Evolutionary conservation across 2,113 vertebrate genomes (phyloP).

Genomic region (Indicator indicator): DNA sequence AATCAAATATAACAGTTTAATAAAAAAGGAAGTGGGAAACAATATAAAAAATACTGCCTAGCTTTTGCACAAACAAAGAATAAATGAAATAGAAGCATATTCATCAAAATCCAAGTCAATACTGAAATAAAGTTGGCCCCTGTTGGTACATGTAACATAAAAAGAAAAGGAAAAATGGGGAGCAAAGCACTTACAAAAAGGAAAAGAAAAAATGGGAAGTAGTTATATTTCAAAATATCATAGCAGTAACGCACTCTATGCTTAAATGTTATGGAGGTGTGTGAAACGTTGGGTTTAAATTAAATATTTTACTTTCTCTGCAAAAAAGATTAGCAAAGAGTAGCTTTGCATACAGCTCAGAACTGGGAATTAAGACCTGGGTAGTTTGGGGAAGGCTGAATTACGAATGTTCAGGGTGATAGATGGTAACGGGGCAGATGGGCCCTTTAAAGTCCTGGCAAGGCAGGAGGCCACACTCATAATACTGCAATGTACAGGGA

Average conservation of each 20-base stretch:
- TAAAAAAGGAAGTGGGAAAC: slow-evolving; percentile 74
- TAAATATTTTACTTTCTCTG: neutral
- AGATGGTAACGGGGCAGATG: slow-evolving; percentile 1
- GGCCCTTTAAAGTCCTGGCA: slow-evolving; percentile 20
- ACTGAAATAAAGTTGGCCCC: slow-evolving; percentile 68
- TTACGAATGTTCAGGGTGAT: neutral
- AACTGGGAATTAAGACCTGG: neutral
- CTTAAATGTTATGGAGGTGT: neutral
- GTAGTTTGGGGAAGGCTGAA: neutral
- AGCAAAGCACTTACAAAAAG: slow-evolving; percentile 49
- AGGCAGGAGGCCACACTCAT: neutral
- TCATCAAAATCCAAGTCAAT: slow-evolving; percentile 75
- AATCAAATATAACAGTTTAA: slow-evolving; percentile 79
- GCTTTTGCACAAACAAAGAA: slow-evolving; percentile 75
- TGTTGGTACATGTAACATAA: slow-evolving; percentile 61
- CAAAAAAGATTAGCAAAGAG: neutral
- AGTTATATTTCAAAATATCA: slow-evolving; percentile 61
- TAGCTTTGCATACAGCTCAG: neutral
- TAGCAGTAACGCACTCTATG: slow-evolving; percentile 54
- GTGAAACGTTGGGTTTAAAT: slow-evolving; percentile 19
- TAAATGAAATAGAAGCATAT: slow-evolving; percentile 75
- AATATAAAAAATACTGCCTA: slow-evolving; percentile 71
- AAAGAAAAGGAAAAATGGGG: slow-evolving; percentile 40
- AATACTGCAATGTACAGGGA: neutral
- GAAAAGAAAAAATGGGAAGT: slow-evolving; percentile 17